Conservation (phyloP, 2,113 vertebrate genomes). For the Notiomystis cincta region DNA sequence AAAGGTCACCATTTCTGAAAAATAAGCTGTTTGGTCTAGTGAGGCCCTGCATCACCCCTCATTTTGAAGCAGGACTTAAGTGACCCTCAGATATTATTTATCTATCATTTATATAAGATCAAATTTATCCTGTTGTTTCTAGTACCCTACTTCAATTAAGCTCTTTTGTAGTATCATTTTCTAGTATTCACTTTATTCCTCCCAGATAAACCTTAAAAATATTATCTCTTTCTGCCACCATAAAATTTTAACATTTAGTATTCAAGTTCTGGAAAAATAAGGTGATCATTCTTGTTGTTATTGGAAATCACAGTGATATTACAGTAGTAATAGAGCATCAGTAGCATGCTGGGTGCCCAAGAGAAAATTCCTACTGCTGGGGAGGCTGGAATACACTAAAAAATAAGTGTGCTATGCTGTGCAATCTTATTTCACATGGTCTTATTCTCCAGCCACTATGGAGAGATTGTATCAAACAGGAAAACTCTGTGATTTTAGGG, state of each 20-base stretch:
- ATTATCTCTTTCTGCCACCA: neutral
- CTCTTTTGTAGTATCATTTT: neutral
- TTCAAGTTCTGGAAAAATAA: neutral
- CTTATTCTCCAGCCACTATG: neutral
- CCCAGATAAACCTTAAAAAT: neutral
- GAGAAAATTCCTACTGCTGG: neutral
- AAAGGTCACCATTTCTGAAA: neutral
- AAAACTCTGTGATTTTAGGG: neutral
- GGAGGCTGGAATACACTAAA: neutral
- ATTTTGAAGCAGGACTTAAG: neutral
- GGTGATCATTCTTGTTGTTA: neutral
- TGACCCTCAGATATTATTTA: neutral
- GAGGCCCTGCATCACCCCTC: neutral
- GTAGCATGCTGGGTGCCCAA: neutral
- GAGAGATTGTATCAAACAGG: neutral
- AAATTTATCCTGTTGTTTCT: neutral
- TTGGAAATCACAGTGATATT: neutral
- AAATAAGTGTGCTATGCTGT: neutral
- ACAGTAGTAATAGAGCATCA: neutral
- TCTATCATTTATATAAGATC: neutral
- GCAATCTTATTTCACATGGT: neutral
- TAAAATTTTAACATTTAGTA: neutral
- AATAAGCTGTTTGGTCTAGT: neutral
- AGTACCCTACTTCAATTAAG: neutral
- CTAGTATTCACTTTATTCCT: neutral